Base-by-base conservation (phyloP, 92 coral and sea anemone species). In the Pocillopora meandrina region DNA sequence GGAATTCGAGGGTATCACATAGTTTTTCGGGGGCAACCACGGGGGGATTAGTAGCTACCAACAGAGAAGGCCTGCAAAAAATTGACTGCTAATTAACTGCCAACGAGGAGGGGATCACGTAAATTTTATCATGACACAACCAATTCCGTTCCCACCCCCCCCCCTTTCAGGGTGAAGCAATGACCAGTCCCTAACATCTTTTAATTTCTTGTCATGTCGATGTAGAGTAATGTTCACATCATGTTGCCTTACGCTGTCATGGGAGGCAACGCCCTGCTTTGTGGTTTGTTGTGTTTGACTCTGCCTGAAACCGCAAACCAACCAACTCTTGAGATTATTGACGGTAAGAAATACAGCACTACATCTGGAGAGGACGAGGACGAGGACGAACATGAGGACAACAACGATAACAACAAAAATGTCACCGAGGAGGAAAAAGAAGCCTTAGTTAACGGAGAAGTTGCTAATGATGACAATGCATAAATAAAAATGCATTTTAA, bases 301-400 rank as follows among this genome's bases (percentile, higher is more conserved):
- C 78, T 87, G 13, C 90, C 90, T 5, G 90, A 87, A 68, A 87
- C 90, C 16, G 76, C 90, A 68, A 84, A 84, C 77, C 86, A 75
- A 61, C 90, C 90, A 5, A 87, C 90, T 18, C 82, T 71, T 19
- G 90, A 87, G 62, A 66, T 75, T 36, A 66, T 87, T 63, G 72
- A 63, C 4, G 55, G 14, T 10, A 12, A n/a, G 17, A 69, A 16
- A 13, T 5, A 13, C 9, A 49, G 34, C 12, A 9, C 80, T 19
- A 31, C 52, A 5, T 33, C 74, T 5, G 42, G 8, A 42, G 52
- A 42, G 8, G 52, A 52, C 52, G 80, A 6, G 18, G 60, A 17
- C 20, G 67, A 76, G 21, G 52, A 14, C 19, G 61, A 76, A 26
- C 31, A 26, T 8, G 80, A 60, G 35, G 67, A 60, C 55, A 33